Conservation (phyloP, 2,797 vertebrate genomes). For the Platyrinchus mystaceus region DNA sequence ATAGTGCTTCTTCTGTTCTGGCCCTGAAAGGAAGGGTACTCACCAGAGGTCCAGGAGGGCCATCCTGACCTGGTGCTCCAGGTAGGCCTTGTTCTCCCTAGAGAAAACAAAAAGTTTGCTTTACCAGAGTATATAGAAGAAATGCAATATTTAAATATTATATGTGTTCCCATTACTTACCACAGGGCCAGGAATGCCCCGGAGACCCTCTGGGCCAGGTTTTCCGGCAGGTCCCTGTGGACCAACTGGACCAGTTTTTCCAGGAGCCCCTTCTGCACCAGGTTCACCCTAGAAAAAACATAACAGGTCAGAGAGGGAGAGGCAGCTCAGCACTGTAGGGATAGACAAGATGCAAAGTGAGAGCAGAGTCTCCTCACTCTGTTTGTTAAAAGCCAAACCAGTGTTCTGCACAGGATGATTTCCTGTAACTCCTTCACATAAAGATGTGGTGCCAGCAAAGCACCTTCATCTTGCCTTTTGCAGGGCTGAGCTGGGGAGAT, state of each 20-base stretch:
- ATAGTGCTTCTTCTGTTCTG: neutral
- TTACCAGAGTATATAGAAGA: neutral
- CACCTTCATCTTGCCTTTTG: neutral
- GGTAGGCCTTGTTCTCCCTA: slow-evolving; percentile 96
- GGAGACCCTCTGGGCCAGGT: slow-evolving; percentile 92
- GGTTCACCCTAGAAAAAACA: slow-evolving; percentile 85
- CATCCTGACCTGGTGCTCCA: slow-evolving; percentile 89
- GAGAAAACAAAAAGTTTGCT: slow-evolving; percentile 14
- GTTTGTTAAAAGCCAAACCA: neutral
- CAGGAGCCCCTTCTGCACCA: slow-evolving; percentile 90
- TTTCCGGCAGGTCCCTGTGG: slow-evolving; percentile 96
- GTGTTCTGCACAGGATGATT: neutral
- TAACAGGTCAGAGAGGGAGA: neutral
- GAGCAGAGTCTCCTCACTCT: neutral
- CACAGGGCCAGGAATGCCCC: slow-evolving; percentile 95
- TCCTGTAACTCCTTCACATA: neutral
- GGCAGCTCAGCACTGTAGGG: neutral
- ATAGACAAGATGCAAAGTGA: neutral
- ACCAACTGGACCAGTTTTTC: slow-evolving; percentile 97
- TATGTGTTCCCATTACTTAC: slow-evolving; percentile 75
- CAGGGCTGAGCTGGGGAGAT: neutral
- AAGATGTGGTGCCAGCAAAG: neutral
- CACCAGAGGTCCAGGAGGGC: slow-evolving; percentile 92
- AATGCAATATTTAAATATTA: neutral
- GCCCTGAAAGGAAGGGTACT: slow-evolving; percentile 54